Evolutionary conservation across 2,797 vertebrate genomes (phyloP), one percentile per base, ranked within the genome.

Genomic region (Acanthiza pusilla): DNA sequence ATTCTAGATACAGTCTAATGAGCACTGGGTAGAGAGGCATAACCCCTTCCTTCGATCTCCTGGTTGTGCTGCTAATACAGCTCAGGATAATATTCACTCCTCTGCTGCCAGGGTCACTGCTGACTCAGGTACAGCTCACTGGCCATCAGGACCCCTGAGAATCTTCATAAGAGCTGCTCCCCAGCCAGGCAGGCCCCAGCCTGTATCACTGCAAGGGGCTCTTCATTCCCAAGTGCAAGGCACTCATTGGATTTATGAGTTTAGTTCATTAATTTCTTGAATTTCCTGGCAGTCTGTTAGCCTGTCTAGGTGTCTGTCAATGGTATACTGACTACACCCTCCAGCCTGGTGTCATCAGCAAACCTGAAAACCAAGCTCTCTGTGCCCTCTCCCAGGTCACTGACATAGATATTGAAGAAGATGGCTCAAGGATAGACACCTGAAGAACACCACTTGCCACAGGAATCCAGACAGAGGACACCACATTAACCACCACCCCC

Each of bases 101-200:
- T 70, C 61, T 65, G 40, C 30, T 54, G 32, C 9, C 19, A 16
- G 36, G 17, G 40, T 50, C 47, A n/a, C 34, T 30, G 18, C 13
- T 47, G 61, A 36, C n/a, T 63, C 40, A 70, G 26, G 42, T 38
- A 47, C 45, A 47, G 36, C n/a, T 63, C 13, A 8, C 11, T 7
- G 25, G 4, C 7, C 32, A 76, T 9, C 30, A 62, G 11, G 10
- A 79, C 8, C 4, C 23, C 3, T 0, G 0, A 23, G 34, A 16
- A 11, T 42, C 50, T 45, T 63, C 55, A 38, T 9, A 15, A 42
- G 32, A 58, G 14, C 34, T 67, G 34, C 55, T 58, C 16, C 9
- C 26, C 27, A 45, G 25, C 38, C 12, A 72, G 19, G 15, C 26
- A 40, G 63, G 7, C 2, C 19, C 19, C 32, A 32, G 13, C 6